phyloP scores from a whole-genome alignment of 2,797 vertebrate species.

The Pithecia hirsuta region DNA sequence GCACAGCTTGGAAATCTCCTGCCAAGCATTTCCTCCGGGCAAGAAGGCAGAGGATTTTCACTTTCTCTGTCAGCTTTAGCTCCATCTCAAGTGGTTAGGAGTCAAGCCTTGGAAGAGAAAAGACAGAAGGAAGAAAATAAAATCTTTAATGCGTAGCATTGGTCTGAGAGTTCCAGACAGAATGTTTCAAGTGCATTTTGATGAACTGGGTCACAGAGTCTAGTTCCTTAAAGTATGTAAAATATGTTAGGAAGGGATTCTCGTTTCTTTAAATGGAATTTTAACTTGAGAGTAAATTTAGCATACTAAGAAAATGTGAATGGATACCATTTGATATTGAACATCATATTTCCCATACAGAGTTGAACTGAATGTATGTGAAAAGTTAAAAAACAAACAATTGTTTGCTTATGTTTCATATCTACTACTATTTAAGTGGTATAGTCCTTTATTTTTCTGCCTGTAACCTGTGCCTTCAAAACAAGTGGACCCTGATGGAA shows the following conservation, averaged over 20 bases:
- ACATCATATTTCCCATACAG: neutral
- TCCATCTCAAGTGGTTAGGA: constrained; percentile 59
- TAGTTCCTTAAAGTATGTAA: neutral
- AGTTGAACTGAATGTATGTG: neutral
- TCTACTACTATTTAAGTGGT: neutral
- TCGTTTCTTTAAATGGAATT: neutral
- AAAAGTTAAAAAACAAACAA: neutral
- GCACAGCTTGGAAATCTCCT: constrained; percentile 68
- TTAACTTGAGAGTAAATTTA: constrained; percentile 10
- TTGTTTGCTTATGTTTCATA: neutral
- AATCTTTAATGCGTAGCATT: neutral
- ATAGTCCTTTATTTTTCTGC: neutral
- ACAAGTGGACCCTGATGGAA: neutral
- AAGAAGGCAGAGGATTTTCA: constrained; percentile 57
- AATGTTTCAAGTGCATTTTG: constrained; percentile 44
- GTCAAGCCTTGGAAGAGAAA: constrained; percentile 51
- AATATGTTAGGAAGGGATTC: neutral
- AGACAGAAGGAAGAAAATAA: constrained; percentile 38
- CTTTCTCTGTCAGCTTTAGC: constrained; percentile 64
- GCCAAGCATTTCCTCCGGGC: constrained; percentile 64
- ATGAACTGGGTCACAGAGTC: constrained; percentile 46
- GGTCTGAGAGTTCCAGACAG: constrained; percentile 6
- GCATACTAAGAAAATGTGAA: neutral
- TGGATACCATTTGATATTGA: neutral
- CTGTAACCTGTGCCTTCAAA: neutral